These are phyloP conservation scores for Cosmopolites sordidus DNA, from an alignment of 2,888 invertebrate species.

Conservation along the genomic window DNA sequence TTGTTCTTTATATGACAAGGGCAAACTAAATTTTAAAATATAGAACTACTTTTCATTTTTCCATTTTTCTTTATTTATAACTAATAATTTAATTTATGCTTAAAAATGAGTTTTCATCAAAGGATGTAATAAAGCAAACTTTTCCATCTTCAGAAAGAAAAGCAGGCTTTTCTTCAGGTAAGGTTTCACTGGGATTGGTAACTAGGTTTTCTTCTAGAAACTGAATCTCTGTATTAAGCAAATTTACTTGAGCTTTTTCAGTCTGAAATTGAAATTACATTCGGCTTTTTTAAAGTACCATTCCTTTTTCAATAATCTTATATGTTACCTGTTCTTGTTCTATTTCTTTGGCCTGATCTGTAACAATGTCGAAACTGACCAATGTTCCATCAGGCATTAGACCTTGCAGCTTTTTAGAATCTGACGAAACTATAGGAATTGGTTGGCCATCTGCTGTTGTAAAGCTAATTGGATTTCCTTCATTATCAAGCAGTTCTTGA, in stretches of 20 bases:
- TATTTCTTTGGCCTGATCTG: conserved; percentile 15
- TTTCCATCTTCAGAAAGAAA: conserved; percentile 22
- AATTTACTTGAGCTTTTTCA: not conserved
- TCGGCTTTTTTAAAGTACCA: too few relatives aligned
- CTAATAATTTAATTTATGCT: conserved; percentile 3
- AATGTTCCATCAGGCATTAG: conserved; percentile 49
- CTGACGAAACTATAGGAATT: conserved; percentile 56
- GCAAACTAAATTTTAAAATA: too few relatives aligned
- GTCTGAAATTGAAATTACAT: not conserved
- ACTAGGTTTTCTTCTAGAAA: conserved; percentile 11
- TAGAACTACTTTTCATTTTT: too few relatives aligned
- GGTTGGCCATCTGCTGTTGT: conserved; percentile 66
- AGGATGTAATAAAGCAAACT: conserved; percentile 21
- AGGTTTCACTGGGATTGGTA: not conserved
- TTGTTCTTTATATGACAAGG: too few relatives aligned
- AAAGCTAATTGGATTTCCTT: conserved; percentile 64
- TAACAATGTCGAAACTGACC: conserved; percentile 43
- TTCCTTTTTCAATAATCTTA: not conserved
- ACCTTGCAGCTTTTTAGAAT: conserved; percentile 50
- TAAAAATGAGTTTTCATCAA: conserved; percentile 21
- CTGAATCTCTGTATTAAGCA: conserved; percentile 14
- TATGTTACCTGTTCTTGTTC: conserved; percentile 6
- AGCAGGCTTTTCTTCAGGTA: conserved; percentile 6
- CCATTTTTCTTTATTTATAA: too few relatives aligned
- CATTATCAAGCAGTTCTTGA: conserved; percentile 61